phyloP scores from a whole-genome alignment of 2,113 vertebrate genomes.

The Coturnix japonica region DNA sequence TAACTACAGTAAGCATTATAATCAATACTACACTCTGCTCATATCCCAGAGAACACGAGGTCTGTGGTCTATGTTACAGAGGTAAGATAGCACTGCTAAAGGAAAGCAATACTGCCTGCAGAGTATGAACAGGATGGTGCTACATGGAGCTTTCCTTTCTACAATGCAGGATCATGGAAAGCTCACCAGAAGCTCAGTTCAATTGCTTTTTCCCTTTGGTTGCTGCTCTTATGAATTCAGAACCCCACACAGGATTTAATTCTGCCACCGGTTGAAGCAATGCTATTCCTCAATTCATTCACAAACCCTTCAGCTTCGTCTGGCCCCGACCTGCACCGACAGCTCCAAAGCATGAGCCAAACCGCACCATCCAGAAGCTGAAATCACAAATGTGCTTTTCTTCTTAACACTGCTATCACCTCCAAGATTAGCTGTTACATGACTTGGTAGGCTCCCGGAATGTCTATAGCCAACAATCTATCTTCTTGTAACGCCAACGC shows the following conservation, averaged over 20 bases:
- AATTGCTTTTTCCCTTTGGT: not conserved
- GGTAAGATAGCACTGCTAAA: not conserved
- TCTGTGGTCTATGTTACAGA: not conserved
- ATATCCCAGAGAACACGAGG: not conserved
- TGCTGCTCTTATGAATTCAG: not conserved
- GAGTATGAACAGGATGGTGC: not conserved
- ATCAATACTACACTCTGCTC: slow-evolving; percentile 54
- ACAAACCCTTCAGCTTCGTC: not conserved
- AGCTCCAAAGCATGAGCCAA: not conserved
- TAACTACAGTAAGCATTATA: slow-evolving; percentile 41
- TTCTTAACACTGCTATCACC: not conserved
- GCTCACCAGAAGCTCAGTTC: not conserved
- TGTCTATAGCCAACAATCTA: not conserved
- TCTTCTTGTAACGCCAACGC: accelerated
- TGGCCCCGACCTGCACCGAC: not conserved
- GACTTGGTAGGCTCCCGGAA: not conserved
- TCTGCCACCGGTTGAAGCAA: not conserved
- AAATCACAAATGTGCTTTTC: not conserved
- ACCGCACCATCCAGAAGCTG: not conserved
- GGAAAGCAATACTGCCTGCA: not conserved
- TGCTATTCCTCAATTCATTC: not conserved
- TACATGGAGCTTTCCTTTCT: not conserved
- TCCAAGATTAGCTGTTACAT: not conserved
- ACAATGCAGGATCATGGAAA: not conserved
- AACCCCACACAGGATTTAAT: not conserved